A percentile compares a stretch with the other conserved stretches of the same genome.
Evolutionary conservation across 2,113 vertebrate genomes (phyloP).

Genomic region (Recurvirostra avosetta): DNA sequence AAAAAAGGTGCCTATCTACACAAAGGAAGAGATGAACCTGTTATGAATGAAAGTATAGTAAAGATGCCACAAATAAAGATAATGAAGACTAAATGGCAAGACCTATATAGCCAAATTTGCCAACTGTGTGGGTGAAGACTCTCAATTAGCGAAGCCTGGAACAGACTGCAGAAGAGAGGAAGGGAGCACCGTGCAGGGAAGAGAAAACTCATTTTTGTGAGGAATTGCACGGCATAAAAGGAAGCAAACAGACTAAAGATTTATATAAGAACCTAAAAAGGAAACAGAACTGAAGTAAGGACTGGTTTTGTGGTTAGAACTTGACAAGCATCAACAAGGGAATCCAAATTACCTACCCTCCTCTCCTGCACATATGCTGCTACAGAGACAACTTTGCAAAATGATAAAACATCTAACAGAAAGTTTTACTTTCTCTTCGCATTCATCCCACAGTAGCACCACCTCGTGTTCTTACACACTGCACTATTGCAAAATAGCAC

Average conservation of each 20-base stretch:
- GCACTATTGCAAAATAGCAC: neutral
- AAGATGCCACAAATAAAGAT: neutral
- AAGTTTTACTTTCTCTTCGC: neutral
- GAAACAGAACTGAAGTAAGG: neutral
- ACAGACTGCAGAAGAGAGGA: neutral
- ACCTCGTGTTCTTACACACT: neutral
- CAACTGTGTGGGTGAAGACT: neutral
- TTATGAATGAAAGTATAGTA: neutral
- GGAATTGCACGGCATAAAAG: neutral
- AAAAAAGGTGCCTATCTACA: neutral
- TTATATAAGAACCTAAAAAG: neutral
- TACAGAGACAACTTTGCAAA: neutral
- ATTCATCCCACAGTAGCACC: neutral
- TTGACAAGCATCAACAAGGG: neutral
- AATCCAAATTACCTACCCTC: neutral
- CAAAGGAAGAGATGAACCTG: neutral
- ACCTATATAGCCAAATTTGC: neutral
- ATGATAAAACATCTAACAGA: neutral
- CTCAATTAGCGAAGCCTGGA: neutral
- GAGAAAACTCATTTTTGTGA: neutral
- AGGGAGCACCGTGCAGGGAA: neutral
- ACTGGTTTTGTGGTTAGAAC: neutral
- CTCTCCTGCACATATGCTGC: neutral
- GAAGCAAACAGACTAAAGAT: neutral
- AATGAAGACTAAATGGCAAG: neutral